phyloP scores from a whole-genome alignment of 2,797 vertebrate species.

The Acipenser transmontanus region DNA sequence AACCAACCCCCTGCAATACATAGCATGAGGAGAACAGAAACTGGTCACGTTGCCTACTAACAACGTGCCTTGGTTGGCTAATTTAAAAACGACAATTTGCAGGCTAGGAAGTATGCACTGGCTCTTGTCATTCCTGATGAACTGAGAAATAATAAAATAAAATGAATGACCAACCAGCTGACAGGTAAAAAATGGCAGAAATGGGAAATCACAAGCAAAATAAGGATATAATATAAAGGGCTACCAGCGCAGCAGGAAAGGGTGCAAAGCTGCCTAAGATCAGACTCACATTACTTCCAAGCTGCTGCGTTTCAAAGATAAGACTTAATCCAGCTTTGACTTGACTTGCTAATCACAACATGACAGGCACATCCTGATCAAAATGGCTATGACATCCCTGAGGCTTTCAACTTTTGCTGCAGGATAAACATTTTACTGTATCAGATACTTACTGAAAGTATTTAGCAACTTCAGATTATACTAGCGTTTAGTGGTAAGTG shows the following conservation, averaged over 20 bases:
- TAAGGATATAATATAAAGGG: background rate
- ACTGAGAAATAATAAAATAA: background rate
- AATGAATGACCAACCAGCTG: background rate
- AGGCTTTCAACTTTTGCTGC: background rate
- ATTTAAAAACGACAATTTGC: background rate
- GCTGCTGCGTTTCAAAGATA: background rate
- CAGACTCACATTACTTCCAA: background rate
- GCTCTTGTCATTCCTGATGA: too few species aligned
- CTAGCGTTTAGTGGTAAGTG: background rate
- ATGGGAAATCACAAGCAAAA: background rate
- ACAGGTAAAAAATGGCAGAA: background rate
- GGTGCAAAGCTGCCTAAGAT: background rate
- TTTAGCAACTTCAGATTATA: background rate
- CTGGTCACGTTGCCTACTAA: background rate
- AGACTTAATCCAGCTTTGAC: background rate
- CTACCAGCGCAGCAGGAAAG: background rate
- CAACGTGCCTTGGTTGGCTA: background rate
- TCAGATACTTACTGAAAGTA: background rate
- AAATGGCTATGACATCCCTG: background rate
- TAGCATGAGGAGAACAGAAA: background rate
- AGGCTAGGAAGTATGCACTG: background rate
- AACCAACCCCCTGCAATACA: background rate
- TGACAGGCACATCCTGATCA: background rate
- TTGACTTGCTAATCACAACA: constrained; percentile 3
- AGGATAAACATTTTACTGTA: background rate